phyloP scores from a whole-genome alignment of 2,888 invertebrate genomes.

The Cerceris rybyensis region DNA sequence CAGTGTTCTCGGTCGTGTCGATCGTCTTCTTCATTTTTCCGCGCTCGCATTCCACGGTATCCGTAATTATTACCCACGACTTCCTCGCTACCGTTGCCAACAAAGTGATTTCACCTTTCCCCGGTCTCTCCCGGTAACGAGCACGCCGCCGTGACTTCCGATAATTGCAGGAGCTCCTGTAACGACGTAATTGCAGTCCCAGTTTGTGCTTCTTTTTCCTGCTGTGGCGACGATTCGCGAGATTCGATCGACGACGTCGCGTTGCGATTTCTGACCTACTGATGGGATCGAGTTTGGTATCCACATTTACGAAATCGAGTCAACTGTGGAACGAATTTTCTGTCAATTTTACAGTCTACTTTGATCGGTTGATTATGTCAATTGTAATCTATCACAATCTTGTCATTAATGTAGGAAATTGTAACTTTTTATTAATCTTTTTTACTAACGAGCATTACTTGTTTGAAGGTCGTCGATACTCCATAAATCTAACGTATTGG shows the following conservation, averaged over 20 bases:
- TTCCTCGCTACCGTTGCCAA: constrained; percentile 39
- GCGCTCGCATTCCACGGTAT: constrained; percentile 4
- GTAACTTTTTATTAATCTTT: too few species aligned
- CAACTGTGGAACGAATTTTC: too few species aligned
- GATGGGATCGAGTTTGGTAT: not conserved
- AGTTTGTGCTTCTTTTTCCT: constrained; percentile 30
- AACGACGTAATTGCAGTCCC: constrained; percentile 49
- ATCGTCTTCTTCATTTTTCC: not conserved
- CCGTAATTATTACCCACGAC: constrained; percentile 53
- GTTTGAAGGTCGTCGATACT: too few species aligned
- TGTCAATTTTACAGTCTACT: too few species aligned
- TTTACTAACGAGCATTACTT: too few species aligned
- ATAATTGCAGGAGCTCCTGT: constrained; percentile 52
- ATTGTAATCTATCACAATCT: too few species aligned
- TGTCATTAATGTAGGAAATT: too few species aligned
- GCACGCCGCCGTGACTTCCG: constrained; percentile 32
- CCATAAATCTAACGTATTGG: too few species aligned
- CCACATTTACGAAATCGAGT: too few species aligned
- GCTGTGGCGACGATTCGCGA: not conserved
- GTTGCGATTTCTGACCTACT: not conserved
- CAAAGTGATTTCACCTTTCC: constrained; percentile 51
- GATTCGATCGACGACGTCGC: constrained; percentile 7
- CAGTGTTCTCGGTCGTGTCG: not conserved
- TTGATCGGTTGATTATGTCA: too few species aligned
- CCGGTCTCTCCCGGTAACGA: constrained; percentile 43